Evolutionary conservation across 2,113 vertebrate species (phyloP).

Genomic region (Pterocles gutturalis): DNA sequence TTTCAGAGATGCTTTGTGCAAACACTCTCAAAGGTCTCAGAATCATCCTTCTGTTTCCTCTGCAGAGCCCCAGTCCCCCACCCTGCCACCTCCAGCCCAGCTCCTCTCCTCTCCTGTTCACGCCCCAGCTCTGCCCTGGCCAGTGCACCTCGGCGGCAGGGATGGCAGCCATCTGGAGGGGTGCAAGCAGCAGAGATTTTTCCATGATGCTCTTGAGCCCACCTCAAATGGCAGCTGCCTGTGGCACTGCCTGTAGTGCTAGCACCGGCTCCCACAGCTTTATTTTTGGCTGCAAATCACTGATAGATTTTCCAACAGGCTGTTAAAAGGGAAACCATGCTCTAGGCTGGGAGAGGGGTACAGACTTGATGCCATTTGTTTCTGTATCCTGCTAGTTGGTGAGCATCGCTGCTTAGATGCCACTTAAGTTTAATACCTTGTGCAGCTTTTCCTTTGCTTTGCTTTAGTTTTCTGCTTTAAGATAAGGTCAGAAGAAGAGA

Average conservation of each 20-base stretch:
- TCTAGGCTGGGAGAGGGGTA: background rate
- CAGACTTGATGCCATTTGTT: background rate
- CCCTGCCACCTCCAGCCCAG: background rate
- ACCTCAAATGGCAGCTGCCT: background rate
- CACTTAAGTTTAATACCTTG: background rate
- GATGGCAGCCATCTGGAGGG: background rate
- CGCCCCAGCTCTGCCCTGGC: background rate
- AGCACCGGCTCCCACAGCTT: background rate
- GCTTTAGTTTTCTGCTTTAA: background rate
- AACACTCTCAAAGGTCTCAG: accelerated
- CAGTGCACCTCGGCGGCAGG: background rate
- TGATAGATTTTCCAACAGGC: background rate
- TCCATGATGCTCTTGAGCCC: background rate
- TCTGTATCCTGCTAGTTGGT: background rate
- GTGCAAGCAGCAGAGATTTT: background rate
- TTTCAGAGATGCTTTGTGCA: background rate
- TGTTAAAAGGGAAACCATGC: background rate
- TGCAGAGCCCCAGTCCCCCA: background rate
- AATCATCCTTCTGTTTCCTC: background rate
- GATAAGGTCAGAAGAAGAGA: background rate
- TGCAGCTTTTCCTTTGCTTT: background rate
- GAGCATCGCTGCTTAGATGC: background rate
- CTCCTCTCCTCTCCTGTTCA: accelerated
- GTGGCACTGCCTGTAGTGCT: background rate
- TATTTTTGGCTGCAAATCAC: background rate